Evolutionary conservation across 2,888 invertebrate genomes (phyloP).

Genomic region (Cancer borealis): DNA sequence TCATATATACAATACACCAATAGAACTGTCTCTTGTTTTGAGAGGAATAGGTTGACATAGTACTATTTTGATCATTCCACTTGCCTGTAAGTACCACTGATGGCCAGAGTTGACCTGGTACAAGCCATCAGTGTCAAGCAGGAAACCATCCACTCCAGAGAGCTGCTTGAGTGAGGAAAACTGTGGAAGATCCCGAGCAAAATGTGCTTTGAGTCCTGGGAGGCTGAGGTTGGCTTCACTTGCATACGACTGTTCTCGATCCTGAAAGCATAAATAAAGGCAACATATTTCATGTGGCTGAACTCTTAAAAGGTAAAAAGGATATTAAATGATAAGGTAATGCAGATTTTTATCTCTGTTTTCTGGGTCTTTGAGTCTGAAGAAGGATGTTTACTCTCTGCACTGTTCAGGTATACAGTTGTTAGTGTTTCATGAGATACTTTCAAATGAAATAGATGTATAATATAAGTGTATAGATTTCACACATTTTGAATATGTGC

Average conservation of each 20-base stretch:
- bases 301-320: background rate
- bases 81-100: conserved; percentile 79
- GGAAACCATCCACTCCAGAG: conserved; percentile 81
- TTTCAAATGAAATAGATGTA: conserved; percentile 16
- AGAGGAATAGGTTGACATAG: background rate
- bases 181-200: conserved; percentile 79
- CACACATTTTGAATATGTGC: background rate
- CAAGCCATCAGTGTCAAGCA: conserved; percentile 80
- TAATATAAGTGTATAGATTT: conserved; percentile 28
- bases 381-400: background rate
- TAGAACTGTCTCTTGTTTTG: background rate
- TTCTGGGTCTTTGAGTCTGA: too few relatives aligned
- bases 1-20: background rate
- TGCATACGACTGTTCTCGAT: conserved; percentile 79
- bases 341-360: background rate
- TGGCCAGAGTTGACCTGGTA: conserved; percentile 80
- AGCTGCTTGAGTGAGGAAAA: conserved; percentile 78
- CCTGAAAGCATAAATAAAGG: conserved; percentile 78
- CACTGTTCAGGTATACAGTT: conserved; percentile 34
- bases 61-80: background rate
- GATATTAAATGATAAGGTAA: background rate
- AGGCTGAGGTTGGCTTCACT: conserved; percentile 76
- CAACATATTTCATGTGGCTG: background rate
- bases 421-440: background rate
- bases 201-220: conserved; percentile 79